phyloP scores from a whole-genome alignment of 2,113 vertebrate species.

The Ariopsis seemanni region DNA sequence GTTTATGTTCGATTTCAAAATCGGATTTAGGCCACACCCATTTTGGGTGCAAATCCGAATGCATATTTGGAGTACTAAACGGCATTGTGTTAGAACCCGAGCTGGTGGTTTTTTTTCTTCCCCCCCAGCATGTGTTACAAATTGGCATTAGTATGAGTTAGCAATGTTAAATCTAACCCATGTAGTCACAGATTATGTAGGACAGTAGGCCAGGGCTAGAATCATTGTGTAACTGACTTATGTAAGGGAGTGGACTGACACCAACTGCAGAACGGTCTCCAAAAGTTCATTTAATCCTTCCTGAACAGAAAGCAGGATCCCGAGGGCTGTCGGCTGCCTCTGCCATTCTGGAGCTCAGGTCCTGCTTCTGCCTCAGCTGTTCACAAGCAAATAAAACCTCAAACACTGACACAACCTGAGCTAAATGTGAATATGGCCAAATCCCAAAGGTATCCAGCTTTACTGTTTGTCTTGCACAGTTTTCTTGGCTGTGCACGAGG shows the following conservation, averaged over 20 bases:
- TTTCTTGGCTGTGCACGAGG: constrained; percentile 8
- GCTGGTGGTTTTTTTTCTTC: background rate
- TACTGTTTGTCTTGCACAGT: background rate
- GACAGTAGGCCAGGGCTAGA: background rate
- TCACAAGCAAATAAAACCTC: background rate
- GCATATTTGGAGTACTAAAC: background rate
- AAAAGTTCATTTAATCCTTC: constrained; percentile 5
- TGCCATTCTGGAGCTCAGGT: constrained; percentile 35
- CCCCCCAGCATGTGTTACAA: background rate
- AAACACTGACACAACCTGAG: background rate
- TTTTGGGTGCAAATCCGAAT: background rate
- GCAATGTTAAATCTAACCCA: background rate
- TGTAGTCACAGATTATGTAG: background rate
- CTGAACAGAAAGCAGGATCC: constrained; percentile 12
- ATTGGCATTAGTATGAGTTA: too few relatives aligned
- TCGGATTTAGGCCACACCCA: background rate
- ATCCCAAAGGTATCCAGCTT: background rate
- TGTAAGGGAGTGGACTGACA: background rate
- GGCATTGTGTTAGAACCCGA: too few relatives aligned
- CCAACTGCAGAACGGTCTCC: background rate
- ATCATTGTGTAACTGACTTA: background rate
- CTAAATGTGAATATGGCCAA: background rate
- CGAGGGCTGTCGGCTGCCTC: constrained; percentile 4
- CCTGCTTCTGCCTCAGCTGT: background rate
- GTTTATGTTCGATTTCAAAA: background rate